Evolutionary conservation across 2,113 vertebrate genomes (phyloP).

Genomic region (Triplophysa rosa): DNA sequence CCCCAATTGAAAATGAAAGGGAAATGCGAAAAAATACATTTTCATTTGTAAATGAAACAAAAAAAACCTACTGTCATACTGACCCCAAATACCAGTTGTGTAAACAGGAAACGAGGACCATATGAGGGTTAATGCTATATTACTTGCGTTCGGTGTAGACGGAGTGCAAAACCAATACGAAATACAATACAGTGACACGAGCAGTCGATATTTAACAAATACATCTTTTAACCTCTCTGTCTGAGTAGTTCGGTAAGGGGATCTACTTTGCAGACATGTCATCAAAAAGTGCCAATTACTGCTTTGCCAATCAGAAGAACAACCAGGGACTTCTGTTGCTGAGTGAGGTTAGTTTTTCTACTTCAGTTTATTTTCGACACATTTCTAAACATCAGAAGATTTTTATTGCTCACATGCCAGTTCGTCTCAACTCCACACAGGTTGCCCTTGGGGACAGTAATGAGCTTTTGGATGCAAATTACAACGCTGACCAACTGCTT

Average conservation of each 20-base stretch:
- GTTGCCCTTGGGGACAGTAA: conserved; percentile 85
- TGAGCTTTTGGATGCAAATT: conserved; percentile 80
- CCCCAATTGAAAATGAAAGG: too few relatives aligned
- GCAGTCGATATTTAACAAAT: not conserved
- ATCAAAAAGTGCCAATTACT: conserved; percentile 92
- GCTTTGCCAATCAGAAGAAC: conserved; percentile 78
- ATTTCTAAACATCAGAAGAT: not conserved
- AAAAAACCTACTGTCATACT: too few relatives aligned
- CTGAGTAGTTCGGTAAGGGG: conserved; percentile 86
- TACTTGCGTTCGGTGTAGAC: not conserved
- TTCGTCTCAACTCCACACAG: conserved; percentile 60
- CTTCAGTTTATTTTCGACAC: not conserved
- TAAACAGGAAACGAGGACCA: too few relatives aligned
- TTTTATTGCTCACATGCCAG: not conserved
- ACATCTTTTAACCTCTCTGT: not conserved
- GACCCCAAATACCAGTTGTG: too few relatives aligned
- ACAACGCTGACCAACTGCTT: conserved; percentile 75
- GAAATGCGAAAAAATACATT: too few relatives aligned
- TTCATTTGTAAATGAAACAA: too few relatives aligned
- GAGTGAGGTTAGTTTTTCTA: conserved; percentile 76
- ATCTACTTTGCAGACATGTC: conserved; percentile 95
- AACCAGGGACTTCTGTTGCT: conserved; percentile 80
- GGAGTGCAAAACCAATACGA: not conserved
- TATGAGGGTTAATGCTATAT: not conserved
- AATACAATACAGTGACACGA: not conserved